phyloP scores from a whole-genome alignment of 2,113 vertebrate species.

The Ranitomeya imitator region DNA sequence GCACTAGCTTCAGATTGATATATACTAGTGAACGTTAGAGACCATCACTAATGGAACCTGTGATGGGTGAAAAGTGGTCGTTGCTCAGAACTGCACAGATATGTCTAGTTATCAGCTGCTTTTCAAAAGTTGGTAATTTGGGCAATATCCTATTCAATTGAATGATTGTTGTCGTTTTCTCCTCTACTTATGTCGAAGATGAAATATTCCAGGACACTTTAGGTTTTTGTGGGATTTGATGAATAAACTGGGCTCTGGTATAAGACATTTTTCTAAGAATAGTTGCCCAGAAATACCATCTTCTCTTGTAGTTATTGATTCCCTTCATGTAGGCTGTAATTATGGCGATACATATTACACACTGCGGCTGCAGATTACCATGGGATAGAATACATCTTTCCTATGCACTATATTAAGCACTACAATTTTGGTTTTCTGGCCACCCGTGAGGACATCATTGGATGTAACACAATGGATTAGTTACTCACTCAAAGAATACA shows the following conservation, averaged over 20 bases:
- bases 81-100: neutral
- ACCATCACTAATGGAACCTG: neutral
- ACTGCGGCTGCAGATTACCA: conserved; percentile 37
- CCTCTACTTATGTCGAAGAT: neutral
- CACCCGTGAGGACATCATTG: conserved; percentile 38
- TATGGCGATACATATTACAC: conserved; percentile 23
- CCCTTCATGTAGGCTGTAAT: conserved; percentile 17
- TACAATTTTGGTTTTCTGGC: conserved; percentile 33
- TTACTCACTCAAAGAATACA: neutral
- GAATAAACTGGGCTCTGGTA: conserved; percentile 27
- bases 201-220: neutral
- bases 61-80: neutral
- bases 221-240: conserved; percentile 12
- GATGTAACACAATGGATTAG: neutral
- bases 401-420: conserved; percentile 25
- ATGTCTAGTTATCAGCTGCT: neutral
- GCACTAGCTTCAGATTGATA: neutral
- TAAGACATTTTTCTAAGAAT: conserved; percentile 34
- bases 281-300: conserved; percentile 29
- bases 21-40: neutral
- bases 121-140: neutral
- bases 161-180: neutral
- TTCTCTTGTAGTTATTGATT: conserved; percentile 38
- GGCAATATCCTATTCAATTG: neutral
- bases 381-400: conserved; percentile 34